Evolutionary conservation across 2,113 vertebrate genomes (phyloP).

Genomic region (Baryphthengus martii): DNA sequence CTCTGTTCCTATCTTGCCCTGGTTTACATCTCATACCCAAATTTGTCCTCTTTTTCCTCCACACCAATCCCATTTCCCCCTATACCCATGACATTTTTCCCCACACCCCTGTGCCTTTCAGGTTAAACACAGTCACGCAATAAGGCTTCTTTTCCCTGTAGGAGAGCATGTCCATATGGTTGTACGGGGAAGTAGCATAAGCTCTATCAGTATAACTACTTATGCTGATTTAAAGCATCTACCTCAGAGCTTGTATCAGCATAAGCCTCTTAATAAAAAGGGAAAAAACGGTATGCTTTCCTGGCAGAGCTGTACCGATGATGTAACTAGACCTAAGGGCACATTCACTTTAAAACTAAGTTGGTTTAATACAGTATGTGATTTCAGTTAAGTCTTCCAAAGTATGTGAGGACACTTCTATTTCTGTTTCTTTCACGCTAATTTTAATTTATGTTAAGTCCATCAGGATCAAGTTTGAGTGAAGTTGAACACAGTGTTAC

Average conservation of each 20-base stretch:
- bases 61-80: too few species aligned
- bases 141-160: background rate
- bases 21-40: background rate
- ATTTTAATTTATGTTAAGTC: conserved; percentile 31
- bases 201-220: background rate
- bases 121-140: background rate
- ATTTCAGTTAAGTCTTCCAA: conserved; percentile 5
- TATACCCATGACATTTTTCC: too few species aligned
- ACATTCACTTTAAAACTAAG: background rate
- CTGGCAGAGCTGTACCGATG: background rate
- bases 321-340: background rate
- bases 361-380: background rate
- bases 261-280: conserved; percentile 15
- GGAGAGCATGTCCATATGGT: background rate
- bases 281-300: background rate
- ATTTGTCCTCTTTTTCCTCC: background rate
- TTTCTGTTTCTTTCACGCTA: background rate
- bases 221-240: background rate
- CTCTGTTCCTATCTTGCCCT: background rate
- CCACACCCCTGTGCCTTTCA: background rate
- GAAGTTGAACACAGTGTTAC: background rate
- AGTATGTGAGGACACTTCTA: background rate
- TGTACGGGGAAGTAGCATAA: background rate
- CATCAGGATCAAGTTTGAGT: background rate
- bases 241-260: background rate